Evolutionary conservation across 2,888 invertebrate species (phyloP), one percentile per base, ranked within the genome.

Genomic region (Allacma fusca): DNA sequence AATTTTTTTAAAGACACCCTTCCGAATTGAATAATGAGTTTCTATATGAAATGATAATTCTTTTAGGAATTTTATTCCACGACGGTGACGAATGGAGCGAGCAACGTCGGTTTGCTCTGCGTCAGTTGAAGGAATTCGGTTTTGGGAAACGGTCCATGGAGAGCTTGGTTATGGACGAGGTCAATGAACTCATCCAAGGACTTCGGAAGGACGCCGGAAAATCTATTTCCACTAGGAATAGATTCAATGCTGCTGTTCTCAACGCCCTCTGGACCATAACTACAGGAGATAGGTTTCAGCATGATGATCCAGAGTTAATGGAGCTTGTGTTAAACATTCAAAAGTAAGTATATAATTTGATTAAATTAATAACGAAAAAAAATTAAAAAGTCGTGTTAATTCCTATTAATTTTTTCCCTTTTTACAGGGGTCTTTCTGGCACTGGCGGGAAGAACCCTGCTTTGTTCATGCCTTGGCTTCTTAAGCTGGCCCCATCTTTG

Each of bases 101-200:
- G 62, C 83, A 83, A 34, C 76, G 83, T n/a, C 78, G 81, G 13
- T 82, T 83, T 75, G 79, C 81, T 0, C 16, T 81, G 7, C 70
- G 80, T 19, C 70, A 79, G 19, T 62, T 83, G 1, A 75, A 59
- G 44, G 83, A 83, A 29, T 81, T 81, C 43, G 83, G 81, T 0
- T 82, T 83, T 68, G 83, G 83, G 0, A 81, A 77, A 29, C 72
- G 77, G 34, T 79, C 79, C 12, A 82, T 82, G 80, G 83, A 83
- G 71, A 80, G 19, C 65, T 65, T 83, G 12, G 70, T 83, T 5
- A 44, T 80, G 75, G 81, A 82, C 24, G 83, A 83, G 74, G 75
- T 79, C 1, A 29, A 57, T 0, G 81, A 81, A 24, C 57, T 83
- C 0, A 73, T 83, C 16, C 65, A 74, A 26, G 71, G 73, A 0